Base-by-base conservation (phyloP, 2,113 vertebrate genomes). In the Sinocyclocheilus anophthalmus region DNA sequence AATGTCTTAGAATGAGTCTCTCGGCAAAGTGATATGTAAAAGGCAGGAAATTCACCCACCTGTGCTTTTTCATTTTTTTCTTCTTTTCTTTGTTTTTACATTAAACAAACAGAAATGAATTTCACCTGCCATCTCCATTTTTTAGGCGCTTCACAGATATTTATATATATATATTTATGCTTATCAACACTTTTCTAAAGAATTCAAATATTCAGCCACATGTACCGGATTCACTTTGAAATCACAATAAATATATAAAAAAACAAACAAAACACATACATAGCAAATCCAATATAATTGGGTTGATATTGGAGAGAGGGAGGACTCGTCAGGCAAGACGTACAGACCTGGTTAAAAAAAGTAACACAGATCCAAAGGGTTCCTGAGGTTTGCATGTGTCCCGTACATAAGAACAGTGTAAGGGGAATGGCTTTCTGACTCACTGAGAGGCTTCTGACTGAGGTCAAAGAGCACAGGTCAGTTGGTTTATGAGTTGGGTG, bases 191-290 rank as follows among this genome's bases (percentile, higher is more conserved):
- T 97, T 95, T 90, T 92, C 97, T 96, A 96, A 94, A 96, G 95
- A 97, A 96, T 95, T 95, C 95, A 98, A 97, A 96, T 97, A 97
- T 96, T 97, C 95, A 98, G 96, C 97, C 97, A 99, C 98, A 95
- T 95, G 96, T 98, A 98, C 97, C 96, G 96, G 96, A 93, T 96
- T 95, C 97, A 98, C 97, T 96, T 95, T 96, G 94, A 95, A 97
- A 94, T 95, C 96, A 98, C 97, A 94, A 98, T 96, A 98, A 84
- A 84, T 84, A 97, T 97, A 48, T 48, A 94, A 95, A 95, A 94
- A 94, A 93, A 93, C 95, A 89, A 88, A 91, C 93, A 93, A 93
- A 90, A 86, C 83, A 95, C 95, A 89, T 88, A 91, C 93, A 94
- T 93, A 90, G 87, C 83, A 95, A 93, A 94, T 95, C 93, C 94